Base-by-base conservation (phyloP, 2,113 vertebrate species). In the Tupaia tana region DNA sequence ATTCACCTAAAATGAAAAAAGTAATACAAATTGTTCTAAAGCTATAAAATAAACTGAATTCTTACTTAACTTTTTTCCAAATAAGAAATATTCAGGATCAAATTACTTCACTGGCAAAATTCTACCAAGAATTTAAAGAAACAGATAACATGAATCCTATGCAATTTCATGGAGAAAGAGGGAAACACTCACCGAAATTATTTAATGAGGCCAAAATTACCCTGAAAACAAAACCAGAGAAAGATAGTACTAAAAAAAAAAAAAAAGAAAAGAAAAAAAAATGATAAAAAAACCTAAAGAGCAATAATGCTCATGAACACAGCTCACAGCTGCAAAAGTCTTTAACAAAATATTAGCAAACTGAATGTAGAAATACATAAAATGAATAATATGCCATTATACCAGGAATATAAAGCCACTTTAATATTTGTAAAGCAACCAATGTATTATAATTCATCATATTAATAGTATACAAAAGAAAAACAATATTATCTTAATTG, bases 51-150 rank as follows among this genome's bases (percentile, higher is more conserved):
- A 59, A 82, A 73, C 7, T 59, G 58, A 69, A 83, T 31, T n/a
- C 8, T 10, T 75, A 31, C 15, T 20, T 52, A 87, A 91, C 20
- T 9, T 43, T 89, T 93, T 89, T 74, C 20, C 22, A 31, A 74
- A 89, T 77, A 87, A 93, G 64, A 83, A 77, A 66, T 83, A 54
- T 89, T 52, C 19, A 77, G 63, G 20, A 52, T 52, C 63, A 83
- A 77, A 94, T 54, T 31, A 52, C 74, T 54, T 54, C 22, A 77
- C 4, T 54, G 27, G 70, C 31, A 84, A 84, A 84, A 74, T 61
- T 63, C n/a, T 71, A 82, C 34, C 9, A 84, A 75, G 31, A 18
- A 83, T 24, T 66, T 61, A 77, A 83, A 69, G 70, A 83, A 77
- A 81, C 88, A 94, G 34, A 66, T 67, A 89, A 31, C 10, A 52